Conservation (phyloP, 2,797 vertebrate genomes). For the Poecilia velifera region DNA sequence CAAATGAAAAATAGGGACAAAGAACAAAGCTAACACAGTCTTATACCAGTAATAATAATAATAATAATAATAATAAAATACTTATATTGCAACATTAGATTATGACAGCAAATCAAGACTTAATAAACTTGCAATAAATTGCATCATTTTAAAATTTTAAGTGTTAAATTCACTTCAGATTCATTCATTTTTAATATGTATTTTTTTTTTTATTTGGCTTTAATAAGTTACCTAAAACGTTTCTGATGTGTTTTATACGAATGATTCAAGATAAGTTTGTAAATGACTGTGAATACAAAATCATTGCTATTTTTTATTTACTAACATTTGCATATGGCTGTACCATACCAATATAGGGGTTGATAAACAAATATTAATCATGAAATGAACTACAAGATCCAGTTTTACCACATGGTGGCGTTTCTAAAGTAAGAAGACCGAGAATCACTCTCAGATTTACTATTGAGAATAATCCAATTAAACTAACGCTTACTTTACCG, state of each 20-base stretch:
- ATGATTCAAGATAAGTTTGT: neutral
- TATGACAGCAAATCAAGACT: neutral
- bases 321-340: neutral
- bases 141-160: neutral
- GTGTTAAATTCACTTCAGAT: neutral
- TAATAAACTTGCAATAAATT: neutral
- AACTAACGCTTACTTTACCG: constrained; percentile 25
- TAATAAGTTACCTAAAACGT: neutral
- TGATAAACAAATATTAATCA: neutral
- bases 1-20: neutral
- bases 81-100: neutral
- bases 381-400: neutral
- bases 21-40: neutral
- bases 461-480: constrained; percentile 60
- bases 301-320: neutral
- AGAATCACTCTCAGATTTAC: constrained; percentile 40
- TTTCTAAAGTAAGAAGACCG: constrained; percentile 22
- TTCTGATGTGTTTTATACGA: neutral
- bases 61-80: neutral
- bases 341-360: too few relatives aligned
- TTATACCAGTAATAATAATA: neutral
- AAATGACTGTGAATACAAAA: neutral
- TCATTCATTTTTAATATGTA: neutral
- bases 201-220: neutral
- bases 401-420: constrained; percentile 44